Percentiles rank a stretch among this genome's conserved stretches.
Conservation (phyloP, 2,113 vertebrate species). For the Anolis sagrei region DNA sequence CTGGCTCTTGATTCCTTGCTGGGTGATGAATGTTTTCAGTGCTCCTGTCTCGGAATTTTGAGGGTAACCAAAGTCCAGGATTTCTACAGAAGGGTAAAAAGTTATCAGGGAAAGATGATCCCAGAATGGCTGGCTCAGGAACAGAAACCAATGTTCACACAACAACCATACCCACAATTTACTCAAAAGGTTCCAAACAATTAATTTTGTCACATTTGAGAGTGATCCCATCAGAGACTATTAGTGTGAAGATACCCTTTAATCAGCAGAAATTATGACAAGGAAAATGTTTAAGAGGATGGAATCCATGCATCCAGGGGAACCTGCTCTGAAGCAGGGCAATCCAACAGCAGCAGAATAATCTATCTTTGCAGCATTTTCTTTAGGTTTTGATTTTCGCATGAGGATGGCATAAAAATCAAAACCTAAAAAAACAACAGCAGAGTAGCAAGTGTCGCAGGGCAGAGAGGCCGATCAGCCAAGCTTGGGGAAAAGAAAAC, state of each 20-base stretch:
- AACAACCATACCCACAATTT: not conserved
- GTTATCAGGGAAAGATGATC: constrained; percentile 45
- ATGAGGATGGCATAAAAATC: constrained; percentile 76
- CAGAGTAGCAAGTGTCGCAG: constrained; percentile 54
- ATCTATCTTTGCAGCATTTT: constrained; percentile 70
- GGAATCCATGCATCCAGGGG: constrained; percentile 6
- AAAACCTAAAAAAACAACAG: constrained; percentile 84
- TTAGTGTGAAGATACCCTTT: not conserved
- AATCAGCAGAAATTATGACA: constrained; percentile 10
- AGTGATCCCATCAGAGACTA: not conserved
- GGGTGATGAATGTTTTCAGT: constrained; percentile 99
- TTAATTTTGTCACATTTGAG: not conserved
- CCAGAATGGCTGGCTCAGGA: not conserved
- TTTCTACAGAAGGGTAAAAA: constrained; percentile 82
- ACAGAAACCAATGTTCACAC: not conserved
- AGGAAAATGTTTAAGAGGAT: not conserved
- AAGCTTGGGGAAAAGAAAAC: constrained; percentile 1
- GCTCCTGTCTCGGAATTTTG: constrained; percentile 99
- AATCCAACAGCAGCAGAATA: constrained; percentile 31
- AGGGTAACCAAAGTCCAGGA: constrained; percentile 98
- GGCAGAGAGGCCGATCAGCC: not conserved
- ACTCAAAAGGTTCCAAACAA: not conserved
- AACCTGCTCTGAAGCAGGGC: constrained; percentile 7
- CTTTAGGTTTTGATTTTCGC: constrained; percentile 79
- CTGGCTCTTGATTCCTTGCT: constrained; percentile 99